phyloP scores from a whole-genome alignment of 2,888 invertebrate species.

The Eledona agricola region DNA sequence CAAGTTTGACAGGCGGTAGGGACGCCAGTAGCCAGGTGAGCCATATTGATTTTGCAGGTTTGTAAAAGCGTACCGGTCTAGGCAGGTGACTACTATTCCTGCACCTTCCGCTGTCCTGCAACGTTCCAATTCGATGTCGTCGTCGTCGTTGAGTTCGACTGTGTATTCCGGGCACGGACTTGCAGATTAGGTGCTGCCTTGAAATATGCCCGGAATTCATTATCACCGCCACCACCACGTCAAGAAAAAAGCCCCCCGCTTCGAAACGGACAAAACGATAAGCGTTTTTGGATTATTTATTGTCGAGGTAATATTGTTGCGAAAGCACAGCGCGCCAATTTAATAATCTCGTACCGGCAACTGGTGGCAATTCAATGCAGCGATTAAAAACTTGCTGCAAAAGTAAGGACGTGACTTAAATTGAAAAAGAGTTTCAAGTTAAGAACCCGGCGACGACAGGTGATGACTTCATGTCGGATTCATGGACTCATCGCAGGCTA shows the following conservation, averaged over 20 bases:
- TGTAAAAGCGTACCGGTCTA: constrained; percentile 38
- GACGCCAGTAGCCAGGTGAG: constrained; percentile 36
- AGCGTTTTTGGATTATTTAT: constrained; percentile 47
- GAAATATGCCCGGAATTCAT: constrained; percentile 47
- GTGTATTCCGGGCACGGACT: constrained; percentile 39
- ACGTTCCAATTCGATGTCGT: constrained; percentile 15
- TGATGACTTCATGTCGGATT: no score
- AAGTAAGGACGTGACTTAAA: constrained; percentile 47
- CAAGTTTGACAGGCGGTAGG: constrained; percentile 36
- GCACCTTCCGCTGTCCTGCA: constrained; percentile 24
- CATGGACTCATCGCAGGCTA: constrained; percentile 2
- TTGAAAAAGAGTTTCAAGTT: constrained; percentile 25
- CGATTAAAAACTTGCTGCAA: constrained; percentile 51
- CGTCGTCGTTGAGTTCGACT: constrained; percentile 11
- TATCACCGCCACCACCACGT: no score
- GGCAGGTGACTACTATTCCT: constrained; percentile 34
- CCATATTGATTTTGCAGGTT: constrained; percentile 47
- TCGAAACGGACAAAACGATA: no score
- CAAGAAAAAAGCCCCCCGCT: no score
- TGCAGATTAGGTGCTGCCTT: constrained; percentile 39
- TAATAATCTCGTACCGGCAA: constrained; percentile 49
- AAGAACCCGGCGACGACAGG: no score
- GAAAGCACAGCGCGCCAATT: constrained; percentile 43
- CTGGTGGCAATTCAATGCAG: constrained; percentile 49
- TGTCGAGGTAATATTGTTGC: constrained; percentile 44